A percentile compares a stretch with the other conserved stretches of the same genome.
Conservation (phyloP, 2,113 vertebrate genomes). For the Charina bottae region DNA sequence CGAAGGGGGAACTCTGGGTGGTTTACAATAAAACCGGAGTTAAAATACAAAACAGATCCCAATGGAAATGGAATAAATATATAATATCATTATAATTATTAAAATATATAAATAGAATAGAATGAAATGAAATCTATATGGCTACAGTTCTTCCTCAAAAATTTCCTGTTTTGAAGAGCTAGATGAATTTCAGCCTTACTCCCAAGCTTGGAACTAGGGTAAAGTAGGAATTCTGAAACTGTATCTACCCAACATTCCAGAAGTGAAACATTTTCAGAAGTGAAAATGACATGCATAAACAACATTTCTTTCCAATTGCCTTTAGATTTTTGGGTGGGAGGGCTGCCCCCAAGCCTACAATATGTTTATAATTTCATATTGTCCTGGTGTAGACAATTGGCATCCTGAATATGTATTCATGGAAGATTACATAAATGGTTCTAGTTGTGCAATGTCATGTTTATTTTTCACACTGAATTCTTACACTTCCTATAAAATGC, state of each 20-base stretch:
- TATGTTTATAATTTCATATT: background rate
- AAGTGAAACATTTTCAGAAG: background rate
- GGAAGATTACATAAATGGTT: background rate
- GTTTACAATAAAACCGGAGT: too few relatives aligned
- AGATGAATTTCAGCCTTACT: background rate
- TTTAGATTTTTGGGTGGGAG: background rate
- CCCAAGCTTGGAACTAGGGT: background rate
- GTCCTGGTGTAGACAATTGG: background rate
- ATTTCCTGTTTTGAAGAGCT: background rate
- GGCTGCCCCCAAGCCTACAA: background rate
- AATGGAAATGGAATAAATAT: too few relatives aligned
- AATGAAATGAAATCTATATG: too few relatives aligned
- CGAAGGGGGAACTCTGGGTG: too few relatives aligned
- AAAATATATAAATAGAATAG: too few relatives aligned
- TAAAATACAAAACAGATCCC: too few relatives aligned
- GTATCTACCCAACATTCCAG: background rate
- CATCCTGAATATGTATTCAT: background rate
- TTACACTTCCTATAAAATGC: background rate
- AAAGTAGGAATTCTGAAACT: background rate
- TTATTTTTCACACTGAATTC: background rate
- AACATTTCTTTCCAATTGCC: background rate
- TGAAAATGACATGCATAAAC: background rate
- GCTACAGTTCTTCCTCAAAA: too few relatives aligned
- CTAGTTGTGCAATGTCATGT: background rate
- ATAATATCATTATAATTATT: too few relatives aligned